phyloP scores from a whole-genome alignment of 1,140 invertebrate genomes.

The Thaumatotibia leucotreta region DNA sequence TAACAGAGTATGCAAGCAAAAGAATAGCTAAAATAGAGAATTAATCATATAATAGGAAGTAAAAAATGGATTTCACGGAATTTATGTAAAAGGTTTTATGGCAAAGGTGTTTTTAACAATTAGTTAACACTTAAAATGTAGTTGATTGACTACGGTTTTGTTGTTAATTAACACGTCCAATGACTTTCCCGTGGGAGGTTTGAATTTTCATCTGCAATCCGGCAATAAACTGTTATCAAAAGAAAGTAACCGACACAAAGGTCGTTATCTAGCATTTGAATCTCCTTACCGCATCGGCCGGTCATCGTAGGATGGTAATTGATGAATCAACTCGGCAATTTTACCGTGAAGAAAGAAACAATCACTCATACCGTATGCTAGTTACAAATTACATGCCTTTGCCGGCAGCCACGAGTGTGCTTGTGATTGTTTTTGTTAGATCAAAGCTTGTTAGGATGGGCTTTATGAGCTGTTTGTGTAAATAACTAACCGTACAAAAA shows the following conservation, averaged over 20 bases:
- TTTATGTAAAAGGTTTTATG: background rate
- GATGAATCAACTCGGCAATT: conserved; percentile 21
- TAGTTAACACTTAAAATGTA: background rate
- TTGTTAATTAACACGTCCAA: background rate
- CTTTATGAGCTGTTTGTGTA: background rate
- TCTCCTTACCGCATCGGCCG: background rate
- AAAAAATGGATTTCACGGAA: too few relatives aligned
- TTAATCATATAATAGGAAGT: too few relatives aligned
- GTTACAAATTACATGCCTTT: conserved; percentile 7
- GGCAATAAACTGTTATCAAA: background rate
- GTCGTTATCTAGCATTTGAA: conserved; percentile 13
- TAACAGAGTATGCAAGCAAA: too few relatives aligned
- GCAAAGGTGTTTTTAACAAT: background rate
- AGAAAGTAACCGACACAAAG: background rate
- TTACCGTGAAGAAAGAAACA: conserved; percentile 19
- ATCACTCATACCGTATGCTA: conserved; percentile 10
- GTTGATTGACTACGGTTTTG: background rate
- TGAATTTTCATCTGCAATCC: background rate
- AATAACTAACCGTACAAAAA: too few relatives aligned
- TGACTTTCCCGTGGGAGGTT: background rate
- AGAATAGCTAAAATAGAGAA: too few relatives aligned
- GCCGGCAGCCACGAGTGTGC: background rate
- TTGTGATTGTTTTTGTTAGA: conserved; percentile 9
- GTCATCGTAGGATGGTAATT: conserved; percentile 19
- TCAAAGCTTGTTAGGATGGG: conserved; percentile 1